Conservation (phyloP, 2,888 invertebrate genomes). For the Ditula angustiorana region DNA sequence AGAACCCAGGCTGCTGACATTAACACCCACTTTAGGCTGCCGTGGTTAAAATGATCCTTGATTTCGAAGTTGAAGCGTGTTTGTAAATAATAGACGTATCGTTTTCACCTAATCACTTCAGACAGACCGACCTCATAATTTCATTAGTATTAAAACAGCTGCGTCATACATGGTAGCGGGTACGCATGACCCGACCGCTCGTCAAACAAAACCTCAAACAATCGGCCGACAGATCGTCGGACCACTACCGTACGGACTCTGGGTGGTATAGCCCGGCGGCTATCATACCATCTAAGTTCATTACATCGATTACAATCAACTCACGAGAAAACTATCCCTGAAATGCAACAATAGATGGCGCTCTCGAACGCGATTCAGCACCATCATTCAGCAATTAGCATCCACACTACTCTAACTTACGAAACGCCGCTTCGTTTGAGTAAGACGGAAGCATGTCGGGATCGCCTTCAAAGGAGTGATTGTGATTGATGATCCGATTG, state of each 20-base stretch:
- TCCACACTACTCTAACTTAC: constrained; percentile 52
- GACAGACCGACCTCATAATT: constrained; percentile 38
- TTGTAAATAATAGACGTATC: constrained; percentile 36
- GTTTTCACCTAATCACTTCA: constrained; percentile 38
- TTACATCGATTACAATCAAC: constrained; percentile 79
- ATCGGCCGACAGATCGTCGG: constrained; percentile 54
- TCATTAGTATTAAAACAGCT: constrained; percentile 40
- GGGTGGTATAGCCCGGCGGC: constrained; percentile 67
- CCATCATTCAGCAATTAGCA: constrained; percentile 81
- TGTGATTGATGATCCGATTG: constrained; percentile 84
- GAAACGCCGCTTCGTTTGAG: constrained; percentile 43
- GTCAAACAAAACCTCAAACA: constrained; percentile 61
- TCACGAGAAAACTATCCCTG: constrained; percentile 80
- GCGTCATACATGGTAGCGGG: constrained; percentile 39
- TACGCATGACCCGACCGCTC: constrained; percentile 60
- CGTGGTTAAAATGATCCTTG: not conserved
- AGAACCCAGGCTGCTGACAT: too few species aligned
- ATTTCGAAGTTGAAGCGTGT: constrained; percentile 14
- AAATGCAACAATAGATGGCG: constrained; percentile 84
- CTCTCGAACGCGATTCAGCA: constrained; percentile 59
- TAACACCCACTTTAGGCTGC: too few species aligned
- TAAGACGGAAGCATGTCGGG: constrained; percentile 50
- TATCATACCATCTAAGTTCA: constrained; percentile 76
- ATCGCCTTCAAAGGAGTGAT: constrained; percentile 70
- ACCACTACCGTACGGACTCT: constrained; percentile 77